phyloP scores from a whole-genome alignment of 2,113 vertebrate genomes.

The Turdus rufiventris region DNA sequence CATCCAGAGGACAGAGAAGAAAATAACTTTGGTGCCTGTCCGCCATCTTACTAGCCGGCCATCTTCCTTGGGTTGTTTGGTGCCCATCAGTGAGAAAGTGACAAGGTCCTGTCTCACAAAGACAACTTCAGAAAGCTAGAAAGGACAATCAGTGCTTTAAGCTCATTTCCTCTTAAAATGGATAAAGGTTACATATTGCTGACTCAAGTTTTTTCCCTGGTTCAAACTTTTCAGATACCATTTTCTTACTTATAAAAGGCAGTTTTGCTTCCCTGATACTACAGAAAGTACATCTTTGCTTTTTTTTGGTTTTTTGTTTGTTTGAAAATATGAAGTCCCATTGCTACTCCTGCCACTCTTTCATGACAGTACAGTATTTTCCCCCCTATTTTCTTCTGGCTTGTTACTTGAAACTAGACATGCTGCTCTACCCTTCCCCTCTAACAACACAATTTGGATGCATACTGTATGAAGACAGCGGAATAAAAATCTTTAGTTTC shows the following conservation, averaged over 20 bases:
- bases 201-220: constrained; percentile 75
- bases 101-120: constrained; percentile 48
- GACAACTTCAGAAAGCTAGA: constrained; percentile 74
- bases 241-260: constrained; percentile 84
- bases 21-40: constrained; percentile 82
- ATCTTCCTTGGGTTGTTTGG: constrained; percentile 67
- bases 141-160: constrained; percentile 89
- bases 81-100: constrained; percentile 58
- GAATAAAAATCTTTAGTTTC: constrained; percentile 58
- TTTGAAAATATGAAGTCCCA: constrained; percentile 58
- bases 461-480: constrained; percentile 58
- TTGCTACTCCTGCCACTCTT: constrained; percentile 39
- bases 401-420: constrained; percentile 53
- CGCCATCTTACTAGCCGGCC: constrained; percentile 64
- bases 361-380: constrained; percentile 39
- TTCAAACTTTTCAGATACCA: constrained; percentile 71
- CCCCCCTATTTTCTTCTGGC: constrained; percentile 57
- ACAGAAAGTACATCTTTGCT: constrained; percentile 66
- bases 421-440: constrained; percentile 29
- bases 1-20: constrained; percentile 78
- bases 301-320: constrained; percentile 7
- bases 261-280: constrained; percentile 94
- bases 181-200: constrained; percentile 80
- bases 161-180: constrained; percentile 68
- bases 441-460: constrained; percentile 51